Conservation (phyloP, 2,888 invertebrate genomes). For the Eupsilia transversa region DNA sequence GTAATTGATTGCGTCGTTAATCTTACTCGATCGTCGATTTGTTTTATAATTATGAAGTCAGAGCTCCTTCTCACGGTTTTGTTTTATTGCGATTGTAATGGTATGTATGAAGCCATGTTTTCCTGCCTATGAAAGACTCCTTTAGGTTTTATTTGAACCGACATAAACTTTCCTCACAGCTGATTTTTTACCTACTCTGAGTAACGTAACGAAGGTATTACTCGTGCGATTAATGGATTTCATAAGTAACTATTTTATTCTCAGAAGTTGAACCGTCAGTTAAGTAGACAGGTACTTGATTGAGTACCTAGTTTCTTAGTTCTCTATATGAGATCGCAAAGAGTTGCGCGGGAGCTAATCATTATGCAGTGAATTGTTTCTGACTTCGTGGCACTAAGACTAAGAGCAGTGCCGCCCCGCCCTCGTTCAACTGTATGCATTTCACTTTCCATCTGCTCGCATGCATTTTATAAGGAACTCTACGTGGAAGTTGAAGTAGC, state of each 20-base stretch:
- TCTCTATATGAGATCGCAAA: slow-evolving; percentile 34
- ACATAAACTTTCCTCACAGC: slow-evolving; percentile 41
- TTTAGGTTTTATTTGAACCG: slow-evolving; percentile 24
- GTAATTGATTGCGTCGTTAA: slow-evolving; percentile 65
- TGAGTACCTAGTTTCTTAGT: slow-evolving; percentile 32
- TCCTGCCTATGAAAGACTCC: slow-evolving; percentile 27
- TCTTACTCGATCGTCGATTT: slow-evolving; percentile 50
- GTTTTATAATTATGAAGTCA: slow-evolving; percentile 52
- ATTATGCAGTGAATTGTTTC: slow-evolving; percentile 46
- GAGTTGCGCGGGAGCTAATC: slow-evolving; percentile 41
- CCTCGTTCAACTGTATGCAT: slow-evolving; percentile 36
- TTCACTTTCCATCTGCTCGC: slow-evolving; percentile 41
- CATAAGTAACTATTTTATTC: slow-evolving; percentile 46
- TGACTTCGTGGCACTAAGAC: slow-evolving; percentile 31
- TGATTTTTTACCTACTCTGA: slow-evolving; percentile 43
- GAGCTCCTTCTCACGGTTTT: slow-evolving; percentile 69
- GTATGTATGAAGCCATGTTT: slow-evolving; percentile 42
- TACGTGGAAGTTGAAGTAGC: not conserved
- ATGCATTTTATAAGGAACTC: slow-evolving; percentile 26
- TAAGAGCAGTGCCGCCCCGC: slow-evolving; percentile 26
- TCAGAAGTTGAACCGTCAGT: slow-evolving; percentile 9
- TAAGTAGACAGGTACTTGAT: slow-evolving; percentile 19
- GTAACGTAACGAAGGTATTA: slow-evolving; percentile 36
- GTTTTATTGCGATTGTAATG: slow-evolving; percentile 52
- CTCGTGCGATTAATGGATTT: slow-evolving; percentile 48